phyloP scores from a whole-genome alignment of 2,888 invertebrate species.

The Diplazon laetatorius region DNA sequence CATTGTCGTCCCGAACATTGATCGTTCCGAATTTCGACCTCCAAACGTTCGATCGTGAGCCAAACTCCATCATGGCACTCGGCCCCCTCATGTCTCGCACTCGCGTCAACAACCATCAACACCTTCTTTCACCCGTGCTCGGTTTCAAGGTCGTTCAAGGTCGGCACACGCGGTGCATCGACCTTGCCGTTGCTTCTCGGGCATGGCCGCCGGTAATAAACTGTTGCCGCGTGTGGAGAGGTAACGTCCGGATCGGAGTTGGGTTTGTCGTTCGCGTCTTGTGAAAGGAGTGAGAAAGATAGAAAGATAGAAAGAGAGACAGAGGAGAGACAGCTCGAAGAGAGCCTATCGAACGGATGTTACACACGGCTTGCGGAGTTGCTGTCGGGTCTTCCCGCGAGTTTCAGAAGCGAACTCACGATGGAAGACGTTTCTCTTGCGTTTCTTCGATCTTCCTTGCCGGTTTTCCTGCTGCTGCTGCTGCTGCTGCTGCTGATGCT shows the following conservation, averaged over 20 bases:
- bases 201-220: conserved; percentile 63
- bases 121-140: conserved; percentile 54
- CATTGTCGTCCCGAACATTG: too few species aligned
- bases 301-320: too few species aligned
- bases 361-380: conserved; percentile 10
- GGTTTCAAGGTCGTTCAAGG: conserved; percentile 76
- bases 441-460: conserved; percentile 15
- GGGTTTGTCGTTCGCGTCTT: too few species aligned
- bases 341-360: conserved; percentile 43
- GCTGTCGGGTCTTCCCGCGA: too few species aligned
- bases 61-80: conserved; percentile 43
- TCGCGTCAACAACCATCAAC: neutral
- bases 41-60: too few species aligned
- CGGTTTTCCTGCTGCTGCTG: too few species aligned
- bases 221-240: conserved; percentile 60
- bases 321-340: conserved; percentile 7
- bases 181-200: conserved; percentile 63
- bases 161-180: conserved; percentile 70
- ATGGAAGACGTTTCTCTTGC: conserved; percentile 1
- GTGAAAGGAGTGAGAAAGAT: too few species aligned
- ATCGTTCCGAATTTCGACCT: too few species aligned
- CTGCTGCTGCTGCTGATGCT: too few species aligned
- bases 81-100: neutral
- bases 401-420: neutral
- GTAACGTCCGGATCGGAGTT: conserved; percentile 51